Conservation (phyloP, 2,113 vertebrate genomes). For the Rhegmatorhina hoffmannsi region DNA sequence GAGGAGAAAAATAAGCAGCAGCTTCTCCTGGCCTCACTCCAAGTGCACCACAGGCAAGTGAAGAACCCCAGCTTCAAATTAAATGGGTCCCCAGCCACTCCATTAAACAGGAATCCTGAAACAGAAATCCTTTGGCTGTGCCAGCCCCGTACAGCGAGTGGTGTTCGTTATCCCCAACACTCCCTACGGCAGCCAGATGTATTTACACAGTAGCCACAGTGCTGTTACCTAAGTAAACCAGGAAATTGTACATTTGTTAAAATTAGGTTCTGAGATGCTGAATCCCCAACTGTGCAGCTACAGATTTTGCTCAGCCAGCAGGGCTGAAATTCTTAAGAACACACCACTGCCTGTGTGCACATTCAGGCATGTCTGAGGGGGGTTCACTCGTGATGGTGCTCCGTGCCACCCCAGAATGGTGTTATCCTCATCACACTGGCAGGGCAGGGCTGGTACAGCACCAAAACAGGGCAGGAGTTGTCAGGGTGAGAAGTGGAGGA, state of each 20-base stretch:
- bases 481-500: accelerated
- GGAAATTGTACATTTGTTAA: slow-evolving; percentile 27
- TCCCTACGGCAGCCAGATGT: slow-evolving; percentile 43
- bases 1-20: slow-evolving; percentile 42
- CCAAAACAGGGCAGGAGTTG: accelerated
- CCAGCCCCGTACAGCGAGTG: background rate
- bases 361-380: background rate
- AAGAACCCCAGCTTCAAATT: slow-evolving; percentile 63
- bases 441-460: background rate
- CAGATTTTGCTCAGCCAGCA: background rate
- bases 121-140: slow-evolving; percentile 32
- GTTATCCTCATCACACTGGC: background rate
- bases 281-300: background rate
- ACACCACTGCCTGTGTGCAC: background rate
- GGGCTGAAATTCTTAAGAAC: background rate
- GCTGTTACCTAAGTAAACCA: slow-evolving; percentile 48
- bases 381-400: background rate
- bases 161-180: background rate
- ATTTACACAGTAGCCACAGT: slow-evolving; percentile 33
- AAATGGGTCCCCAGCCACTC: slow-evolving; percentile 70
- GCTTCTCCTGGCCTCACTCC: slow-evolving; percentile 56
- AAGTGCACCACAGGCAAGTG: slow-evolving; percentile 57
- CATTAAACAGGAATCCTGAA: slow-evolving; percentile 55
- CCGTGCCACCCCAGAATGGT: accelerated
- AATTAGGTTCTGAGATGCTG: background rate